Evolutionary conservation across 1,140 invertebrate species (phyloP).

Genomic region (Caerostris darwini): DNA sequence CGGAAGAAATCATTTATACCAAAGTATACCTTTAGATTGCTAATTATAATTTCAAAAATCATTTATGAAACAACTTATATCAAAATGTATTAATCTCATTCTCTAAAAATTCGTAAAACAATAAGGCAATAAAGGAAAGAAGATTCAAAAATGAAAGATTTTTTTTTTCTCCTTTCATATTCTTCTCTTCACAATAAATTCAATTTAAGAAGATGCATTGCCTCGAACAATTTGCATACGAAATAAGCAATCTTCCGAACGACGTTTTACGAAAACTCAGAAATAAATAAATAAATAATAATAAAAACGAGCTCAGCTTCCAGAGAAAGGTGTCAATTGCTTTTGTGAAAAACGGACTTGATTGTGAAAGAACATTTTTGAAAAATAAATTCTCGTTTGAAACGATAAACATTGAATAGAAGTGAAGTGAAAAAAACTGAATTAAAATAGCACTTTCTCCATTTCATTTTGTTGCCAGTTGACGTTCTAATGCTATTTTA

Average conservation of each 20-base stretch:
- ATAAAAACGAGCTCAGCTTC: background rate
- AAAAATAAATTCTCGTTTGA: background rate
- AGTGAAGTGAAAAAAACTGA: background rate
- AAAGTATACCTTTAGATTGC: background rate
- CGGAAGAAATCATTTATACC: background rate
- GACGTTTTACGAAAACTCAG: background rate
- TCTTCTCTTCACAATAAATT: slow-evolving; percentile 28
- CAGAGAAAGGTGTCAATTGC: slow-evolving; percentile 5
- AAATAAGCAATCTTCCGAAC: background rate
- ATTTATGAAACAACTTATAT: background rate
- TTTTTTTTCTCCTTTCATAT: background rate
- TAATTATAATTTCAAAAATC: background rate
- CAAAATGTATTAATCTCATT: background rate
- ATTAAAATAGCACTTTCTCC: background rate
- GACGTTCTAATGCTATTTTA: too few relatives aligned
- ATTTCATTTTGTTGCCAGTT: background rate
- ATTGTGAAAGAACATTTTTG: background rate
- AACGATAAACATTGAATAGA: background rate
- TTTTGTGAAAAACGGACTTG: background rate
- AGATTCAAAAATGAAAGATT: background rate
- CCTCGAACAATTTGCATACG: slow-evolving; percentile 27
- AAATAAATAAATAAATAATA: background rate
- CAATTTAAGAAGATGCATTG: background rate
- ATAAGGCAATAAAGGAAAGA: background rate
- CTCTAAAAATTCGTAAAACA: background rate